Evolutionary conservation across 1,140 invertebrate species (phyloP), one percentile per base, ranked within the genome.

Genomic region (Limonius californicus): DNA sequence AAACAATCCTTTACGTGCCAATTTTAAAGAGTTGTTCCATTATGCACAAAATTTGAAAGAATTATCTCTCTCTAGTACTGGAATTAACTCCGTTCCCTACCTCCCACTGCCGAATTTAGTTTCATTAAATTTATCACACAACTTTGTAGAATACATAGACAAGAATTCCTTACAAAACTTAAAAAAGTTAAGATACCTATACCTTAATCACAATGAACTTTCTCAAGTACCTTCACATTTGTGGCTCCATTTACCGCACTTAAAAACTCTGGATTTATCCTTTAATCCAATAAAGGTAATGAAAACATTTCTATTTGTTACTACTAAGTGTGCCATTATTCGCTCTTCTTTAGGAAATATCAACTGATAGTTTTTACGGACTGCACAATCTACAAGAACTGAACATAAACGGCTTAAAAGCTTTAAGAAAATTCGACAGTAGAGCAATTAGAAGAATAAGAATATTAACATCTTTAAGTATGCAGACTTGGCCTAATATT

Each of bases 11-110:
- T 74, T 91, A 0, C 85, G 90, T 65, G 89, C 91, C 39, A 94
- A 94, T 77, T 91, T 92, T 70, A 92, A 92, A 68, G 91, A 94
- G 75, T 80, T 94, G n/a, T 92, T 94, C 69, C 89, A 93, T 71
- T 92, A 93, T 75, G 83, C 92, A 12, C 91, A 90, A 23, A 87
- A 88, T 65, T 78, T 94, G 21, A 85, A 89, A 71, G 82, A 87
- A 71, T 81, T 95, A 55, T 87, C 86, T 72, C 77, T 94, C 64
- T 84, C 86, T 45, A 85, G 84, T 72, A 87, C 89, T 72, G 88
- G 89, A 30, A 83, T 94, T 58, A 87, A 81, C 68, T 83, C 82
- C 21, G 81, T 90, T 61, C 92, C 92, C 32, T 77, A 57, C 77
- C 78, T 92, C 61, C 87, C 88, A 54, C 76, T 92, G 23, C 83